phyloP scores from a whole-genome alignment of 2,888 invertebrate genomes.

The Drosophila kanekoi region DNA sequence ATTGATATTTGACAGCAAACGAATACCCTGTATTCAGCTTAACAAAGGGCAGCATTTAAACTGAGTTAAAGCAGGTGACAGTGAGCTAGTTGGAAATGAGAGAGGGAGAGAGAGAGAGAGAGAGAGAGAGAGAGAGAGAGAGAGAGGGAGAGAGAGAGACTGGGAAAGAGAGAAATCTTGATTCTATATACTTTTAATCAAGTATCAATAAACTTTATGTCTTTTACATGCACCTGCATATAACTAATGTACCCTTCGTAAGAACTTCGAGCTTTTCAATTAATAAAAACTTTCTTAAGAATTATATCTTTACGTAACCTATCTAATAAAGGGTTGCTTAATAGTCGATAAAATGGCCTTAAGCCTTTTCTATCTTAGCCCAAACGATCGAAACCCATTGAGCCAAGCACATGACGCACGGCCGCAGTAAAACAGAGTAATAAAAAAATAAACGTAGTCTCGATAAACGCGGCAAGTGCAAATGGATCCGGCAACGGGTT shows the following conservation, averaged over 20 bases:
- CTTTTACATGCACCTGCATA: no score
- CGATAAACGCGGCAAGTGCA: slow-evolving; percentile 49
- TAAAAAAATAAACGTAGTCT: slow-evolving; percentile 21
- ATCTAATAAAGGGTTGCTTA: neutral
- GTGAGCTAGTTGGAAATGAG: neutral
- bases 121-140: no score
- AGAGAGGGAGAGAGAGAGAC: no score
- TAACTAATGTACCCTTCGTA: no score
- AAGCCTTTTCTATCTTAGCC: slow-evolving; percentile 1
- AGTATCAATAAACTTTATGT: no score
- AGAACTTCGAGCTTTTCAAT: no score
- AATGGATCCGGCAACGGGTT: slow-evolving; percentile 42
- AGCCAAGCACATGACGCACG: slow-evolving; percentile 36
- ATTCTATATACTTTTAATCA: no score
- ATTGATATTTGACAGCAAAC: slow-evolving; percentile 3
- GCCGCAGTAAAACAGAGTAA: slow-evolving; percentile 19
- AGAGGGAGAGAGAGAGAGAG: no score
- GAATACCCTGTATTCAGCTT: neutral
- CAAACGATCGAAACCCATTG: slow-evolving; percentile 21
- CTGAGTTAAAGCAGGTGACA: neutral
- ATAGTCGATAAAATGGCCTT: slow-evolving; percentile 4
- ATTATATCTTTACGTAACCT: no score
- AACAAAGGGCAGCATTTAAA: neutral
- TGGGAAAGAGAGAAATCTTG: no score
- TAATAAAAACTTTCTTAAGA: no score